These are phyloP conservation scores for Cerastis rubricosa DNA, from an alignment of 2,888 invertebrate genomes.

Conservation along the genomic window DNA sequence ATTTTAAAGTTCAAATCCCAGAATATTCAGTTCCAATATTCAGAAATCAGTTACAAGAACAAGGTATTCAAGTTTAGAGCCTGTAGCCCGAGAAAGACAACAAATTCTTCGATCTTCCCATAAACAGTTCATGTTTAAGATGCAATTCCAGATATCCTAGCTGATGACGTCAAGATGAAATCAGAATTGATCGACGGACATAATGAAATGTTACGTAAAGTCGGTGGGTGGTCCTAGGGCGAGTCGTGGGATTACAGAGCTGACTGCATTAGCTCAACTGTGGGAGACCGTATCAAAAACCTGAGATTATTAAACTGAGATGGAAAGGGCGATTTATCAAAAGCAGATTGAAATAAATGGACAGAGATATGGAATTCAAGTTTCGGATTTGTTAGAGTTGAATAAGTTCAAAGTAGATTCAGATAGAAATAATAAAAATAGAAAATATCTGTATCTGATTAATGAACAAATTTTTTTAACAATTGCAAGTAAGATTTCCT, in stretches of 20 bases:
- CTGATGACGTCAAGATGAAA: constrained; percentile 54
- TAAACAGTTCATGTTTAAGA: constrained; percentile 26
- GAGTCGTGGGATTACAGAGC: constrained; percentile 44
- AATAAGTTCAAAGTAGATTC: constrained; percentile 9
- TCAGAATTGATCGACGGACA: constrained; percentile 46
- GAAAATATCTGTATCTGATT: background rate
- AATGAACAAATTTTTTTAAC: background rate
- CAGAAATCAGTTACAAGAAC: background rate
- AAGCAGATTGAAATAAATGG: constrained; percentile 43
- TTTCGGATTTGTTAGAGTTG: constrained; percentile 2
- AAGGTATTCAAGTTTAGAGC: background rate
- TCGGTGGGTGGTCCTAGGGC: constrained; percentile 57
- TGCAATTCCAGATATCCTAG: constrained; percentile 39
- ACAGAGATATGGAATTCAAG: constrained; percentile 32
- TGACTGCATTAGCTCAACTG: constrained; percentile 30
- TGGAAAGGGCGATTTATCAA: constrained; percentile 53
- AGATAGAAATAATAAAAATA: background rate
- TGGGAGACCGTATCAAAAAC: constrained; percentile 44
- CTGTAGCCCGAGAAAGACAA: background rate
- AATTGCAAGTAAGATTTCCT: background rate
- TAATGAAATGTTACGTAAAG: constrained; percentile 49
- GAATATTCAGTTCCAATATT: background rate
- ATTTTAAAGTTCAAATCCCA: background rate
- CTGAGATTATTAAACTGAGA: constrained; percentile 39
- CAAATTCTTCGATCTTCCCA: background rate